These are phyloP conservation scores for Atethmia centrago DNA, from an alignment of 2,888 invertebrate species.

Conservation along the genomic window DNA sequence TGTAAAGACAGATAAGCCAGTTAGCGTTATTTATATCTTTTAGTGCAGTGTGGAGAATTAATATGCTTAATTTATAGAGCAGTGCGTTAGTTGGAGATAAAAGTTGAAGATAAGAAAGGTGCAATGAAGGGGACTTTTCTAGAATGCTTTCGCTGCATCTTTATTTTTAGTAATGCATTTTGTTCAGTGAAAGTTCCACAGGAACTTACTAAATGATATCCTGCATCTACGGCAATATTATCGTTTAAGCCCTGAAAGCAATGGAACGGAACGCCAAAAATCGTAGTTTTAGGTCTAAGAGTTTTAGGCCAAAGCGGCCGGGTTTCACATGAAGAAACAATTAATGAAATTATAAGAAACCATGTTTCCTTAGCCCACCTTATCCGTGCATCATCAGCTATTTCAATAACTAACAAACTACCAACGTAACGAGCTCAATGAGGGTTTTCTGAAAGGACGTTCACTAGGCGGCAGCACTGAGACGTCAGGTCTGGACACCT, in stretches of 20 bases:
- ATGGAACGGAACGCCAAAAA: not conserved
- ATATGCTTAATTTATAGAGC: conserved; percentile 59
- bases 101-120: not conserved
- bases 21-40: conserved; percentile 60
- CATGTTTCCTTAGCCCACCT: not conserved
- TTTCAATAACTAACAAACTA: conserved; percentile 21
- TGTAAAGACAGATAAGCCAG: conserved; percentile 57
- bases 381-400: conserved; percentile 14
- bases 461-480: too few relatives aligned
- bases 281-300: too few relatives aligned
- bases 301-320: not conserved
- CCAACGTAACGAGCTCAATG: conserved; percentile 48
- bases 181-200: too few relatives aligned
- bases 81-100: conserved; percentile 7
- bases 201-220: not conserved
- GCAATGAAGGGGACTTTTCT: not conserved
- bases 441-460: too few relatives aligned
- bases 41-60: conserved; percentile 56
- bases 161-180: not conserved
- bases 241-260: not conserved
- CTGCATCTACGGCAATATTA: not conserved
- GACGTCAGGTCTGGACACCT: too few relatives aligned
- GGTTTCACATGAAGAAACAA: not conserved
- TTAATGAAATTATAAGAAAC: not conserved
- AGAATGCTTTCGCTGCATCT: not conserved